Percentiles rank a stretch among this genome's conserved stretches.
Conservation (phyloP, 1,140 invertebrate genomes). For the Nasonia vitripennis region DNA sequence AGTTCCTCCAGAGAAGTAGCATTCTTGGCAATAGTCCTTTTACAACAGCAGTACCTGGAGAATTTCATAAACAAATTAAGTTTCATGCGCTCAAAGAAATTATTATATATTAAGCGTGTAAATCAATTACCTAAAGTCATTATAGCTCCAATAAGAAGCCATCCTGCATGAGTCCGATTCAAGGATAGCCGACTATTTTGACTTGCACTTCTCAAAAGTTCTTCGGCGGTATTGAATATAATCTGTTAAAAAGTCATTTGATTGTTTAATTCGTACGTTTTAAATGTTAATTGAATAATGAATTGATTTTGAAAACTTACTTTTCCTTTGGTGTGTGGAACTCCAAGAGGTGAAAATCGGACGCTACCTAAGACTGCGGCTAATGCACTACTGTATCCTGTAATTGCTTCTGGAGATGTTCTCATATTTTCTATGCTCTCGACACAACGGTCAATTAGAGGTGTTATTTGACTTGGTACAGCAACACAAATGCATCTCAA, state of each 20-base stretch:
- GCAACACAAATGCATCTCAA: constrained; percentile 93
- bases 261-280: not conserved
- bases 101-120: not conserved
- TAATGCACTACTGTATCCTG: constrained; percentile 94
- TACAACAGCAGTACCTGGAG: constrained; percentile 88
- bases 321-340: constrained; percentile 97
- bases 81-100: not conserved
- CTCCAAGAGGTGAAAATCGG: constrained; percentile 91
- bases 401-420: constrained; percentile 94
- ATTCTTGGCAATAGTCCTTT: constrained; percentile 92
- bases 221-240: constrained; percentile 98
- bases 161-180: constrained; percentile 96
- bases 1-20: constrained; percentile 97
- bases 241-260: constrained; percentile 73
- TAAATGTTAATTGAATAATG: not conserved
- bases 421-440: constrained; percentile 91
- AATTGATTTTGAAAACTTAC: constrained; percentile 71
- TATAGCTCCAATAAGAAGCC: constrained; percentile 97
- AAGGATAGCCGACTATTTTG: constrained; percentile 97
- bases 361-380: constrained; percentile 95
- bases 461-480: constrained; percentile 94
- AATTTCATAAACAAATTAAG: constrained; percentile 37
- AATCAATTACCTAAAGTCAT: constrained; percentile 89
- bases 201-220: constrained; percentile 95
- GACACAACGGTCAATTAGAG: constrained; percentile 92